Evolutionary conservation across 2,888 invertebrate genomes (phyloP), one percentile per base, ranked within the genome.

Genomic region (Ditula angustiorana): DNA sequence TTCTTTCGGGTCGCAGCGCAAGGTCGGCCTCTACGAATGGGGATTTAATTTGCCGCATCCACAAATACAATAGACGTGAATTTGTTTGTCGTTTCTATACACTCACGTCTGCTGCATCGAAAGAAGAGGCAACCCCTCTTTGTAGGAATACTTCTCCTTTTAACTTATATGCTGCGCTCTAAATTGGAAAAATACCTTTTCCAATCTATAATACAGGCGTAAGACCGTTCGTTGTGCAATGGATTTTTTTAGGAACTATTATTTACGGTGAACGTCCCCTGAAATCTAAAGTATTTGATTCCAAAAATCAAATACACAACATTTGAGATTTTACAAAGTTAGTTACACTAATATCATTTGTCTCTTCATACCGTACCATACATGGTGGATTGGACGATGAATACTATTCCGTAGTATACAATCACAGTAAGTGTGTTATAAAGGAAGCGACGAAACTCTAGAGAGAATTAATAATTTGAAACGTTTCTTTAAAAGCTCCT

Each of bases 31-130:
- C 78, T 80, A 83, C 84, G 86, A 86, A 88, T 87, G 87, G 86
- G 85, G 86, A 84, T 87, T 88, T 90, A 89, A 89, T 89, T 90
- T 88, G 81, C 87, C 82, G 85, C 84, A 82, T 84, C 83, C 82
- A 81, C 84, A 83, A 85, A 86, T 83, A 88, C 88, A 88, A 88
- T 86, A 78, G 81, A 72, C 77, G 82, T 77, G 77, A 82, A 84
- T 86, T 85, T 83, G 84, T 81, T 82, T 78, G 77, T 71, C 73
- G 74, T 75, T 73, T 68, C 72, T 63, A 35, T 52, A 24, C 19
- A 71, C 69, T 74, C 79, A 72, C 77, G 77, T 81, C 83, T 76
- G 75, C 59, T 77, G 76, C 79, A 77, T 52, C 37, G 58, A 59
- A 59, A 49, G 44, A 65, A 49, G 44, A 26, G 50, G 26, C n/a